phyloP scores from a whole-genome alignment of 2,113 vertebrate genomes.

The Ia io region DNA sequence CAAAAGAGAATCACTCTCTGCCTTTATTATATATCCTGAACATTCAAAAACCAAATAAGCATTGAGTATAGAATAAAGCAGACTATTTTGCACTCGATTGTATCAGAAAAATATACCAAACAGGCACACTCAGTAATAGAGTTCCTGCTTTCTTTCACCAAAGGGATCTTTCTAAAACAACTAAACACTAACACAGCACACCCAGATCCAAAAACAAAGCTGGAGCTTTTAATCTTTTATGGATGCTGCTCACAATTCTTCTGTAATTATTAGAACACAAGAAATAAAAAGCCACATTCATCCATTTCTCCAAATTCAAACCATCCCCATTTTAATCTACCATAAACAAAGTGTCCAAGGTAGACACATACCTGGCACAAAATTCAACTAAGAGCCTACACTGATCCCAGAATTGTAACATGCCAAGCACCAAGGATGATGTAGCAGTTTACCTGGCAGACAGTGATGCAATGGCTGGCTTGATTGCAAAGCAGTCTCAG shows the following conservation, averaged over 20 bases:
- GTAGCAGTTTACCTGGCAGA: conserved; percentile 9
- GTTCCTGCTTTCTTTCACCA: conserved; percentile 17
- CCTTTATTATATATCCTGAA: conserved; percentile 23
- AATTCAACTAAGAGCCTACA: conserved; percentile 75
- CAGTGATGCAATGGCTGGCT: conserved; percentile 67
- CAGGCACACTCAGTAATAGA: neutral
- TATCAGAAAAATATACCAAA: conserved; percentile 44
- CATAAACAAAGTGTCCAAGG: neutral
- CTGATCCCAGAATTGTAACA: conserved; percentile 77
- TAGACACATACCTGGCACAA: conserved; percentile 78
- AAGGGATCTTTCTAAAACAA: conserved; percentile 30
- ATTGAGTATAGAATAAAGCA: neutral
- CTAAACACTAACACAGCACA: neutral
- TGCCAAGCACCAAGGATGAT: conserved; percentile 68
- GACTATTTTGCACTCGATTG: neutral
- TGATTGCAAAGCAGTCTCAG: conserved; percentile 57
- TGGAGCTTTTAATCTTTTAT: conserved; percentile 32
- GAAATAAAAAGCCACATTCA: conserved; percentile 33
- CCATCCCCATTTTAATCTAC: conserved; percentile 1
- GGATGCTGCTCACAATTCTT: conserved; percentile 28
- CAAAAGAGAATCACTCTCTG: conserved; percentile 19
- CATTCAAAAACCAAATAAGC: conserved; percentile 26
- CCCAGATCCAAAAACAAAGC: conserved; percentile 46
- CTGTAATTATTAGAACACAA: conserved; percentile 34
- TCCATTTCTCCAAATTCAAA: conserved; percentile 49